Evolutionary conservation across 2,888 invertebrate species (phyloP).

Genomic region (Agonopterix heracliana): DNA sequence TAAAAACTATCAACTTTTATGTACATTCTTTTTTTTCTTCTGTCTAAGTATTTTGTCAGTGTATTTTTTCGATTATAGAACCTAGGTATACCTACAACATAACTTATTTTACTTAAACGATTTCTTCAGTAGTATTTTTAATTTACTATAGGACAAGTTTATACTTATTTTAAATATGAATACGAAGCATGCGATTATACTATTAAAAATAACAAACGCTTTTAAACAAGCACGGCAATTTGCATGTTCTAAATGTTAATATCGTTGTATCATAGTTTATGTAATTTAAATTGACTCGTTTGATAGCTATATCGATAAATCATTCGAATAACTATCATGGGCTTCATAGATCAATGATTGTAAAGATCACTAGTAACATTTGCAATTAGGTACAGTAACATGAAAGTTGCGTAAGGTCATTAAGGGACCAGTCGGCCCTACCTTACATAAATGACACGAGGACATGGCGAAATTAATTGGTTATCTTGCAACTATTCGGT

Average conservation of each 20-base stretch:
- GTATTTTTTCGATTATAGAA: too few relatives aligned
- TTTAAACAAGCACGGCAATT: too few relatives aligned
- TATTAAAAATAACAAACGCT: too few relatives aligned
- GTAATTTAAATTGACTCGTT: neutral
- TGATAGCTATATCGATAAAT: neutral
- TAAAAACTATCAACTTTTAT: neutral
- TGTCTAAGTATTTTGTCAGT: too few relatives aligned
- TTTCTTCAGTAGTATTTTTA: too few relatives aligned
- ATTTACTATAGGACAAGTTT: too few relatives aligned
- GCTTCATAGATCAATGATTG: neutral
- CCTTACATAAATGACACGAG: constrained; percentile 38
- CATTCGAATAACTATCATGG: neutral
- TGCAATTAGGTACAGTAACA: constrained; percentile 17
- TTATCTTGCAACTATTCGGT: constrained; percentile 5
- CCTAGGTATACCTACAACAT: too few relatives aligned
- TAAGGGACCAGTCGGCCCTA: constrained; percentile 32
- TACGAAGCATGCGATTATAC: neutral
- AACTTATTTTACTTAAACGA: too few relatives aligned
- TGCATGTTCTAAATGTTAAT: too few relatives aligned
- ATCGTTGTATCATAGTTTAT: too few relatives aligned
- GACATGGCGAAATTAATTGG: constrained; percentile 26
- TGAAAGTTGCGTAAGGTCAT: constrained; percentile 41
- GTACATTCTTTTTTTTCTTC: too few relatives aligned
- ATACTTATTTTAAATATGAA: neutral
- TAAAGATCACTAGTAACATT: constrained; percentile 3